phyloP scores from a whole-genome alignment of 2,113 vertebrate genomes.

The Neopipo cinnamomea region DNA sequence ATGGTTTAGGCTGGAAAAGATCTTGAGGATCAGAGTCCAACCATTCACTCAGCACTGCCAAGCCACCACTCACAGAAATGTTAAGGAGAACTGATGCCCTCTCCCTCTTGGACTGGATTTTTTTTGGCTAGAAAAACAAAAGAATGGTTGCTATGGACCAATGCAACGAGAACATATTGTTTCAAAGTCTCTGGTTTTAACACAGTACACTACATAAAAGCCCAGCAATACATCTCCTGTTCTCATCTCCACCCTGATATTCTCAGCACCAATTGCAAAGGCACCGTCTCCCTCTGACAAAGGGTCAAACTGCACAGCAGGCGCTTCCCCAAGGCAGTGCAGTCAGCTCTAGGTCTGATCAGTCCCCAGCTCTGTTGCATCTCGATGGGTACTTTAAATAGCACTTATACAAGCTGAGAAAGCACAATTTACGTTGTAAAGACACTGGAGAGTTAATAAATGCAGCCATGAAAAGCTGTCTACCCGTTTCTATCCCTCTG shows the following conservation, averaged over 20 bases:
- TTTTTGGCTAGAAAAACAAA: background rate
- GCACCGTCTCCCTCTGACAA: background rate
- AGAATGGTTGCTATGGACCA: background rate
- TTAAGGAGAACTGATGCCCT: background rate
- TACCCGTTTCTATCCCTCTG: background rate
- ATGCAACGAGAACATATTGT: background rate
- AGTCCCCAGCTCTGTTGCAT: background rate
- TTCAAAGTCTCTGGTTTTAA: background rate
- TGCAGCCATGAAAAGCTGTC: background rate
- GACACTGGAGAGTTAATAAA: background rate
- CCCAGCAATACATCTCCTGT: background rate
- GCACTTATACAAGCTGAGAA: background rate
- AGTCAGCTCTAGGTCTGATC: background rate
- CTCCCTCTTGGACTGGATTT: background rate
- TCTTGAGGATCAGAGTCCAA: background rate
- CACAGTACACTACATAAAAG: background rate
- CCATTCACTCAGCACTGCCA: background rate
- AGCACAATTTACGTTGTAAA: background rate
- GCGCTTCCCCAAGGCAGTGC: background rate
- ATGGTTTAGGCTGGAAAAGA: background rate
- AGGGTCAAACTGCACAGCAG: background rate
- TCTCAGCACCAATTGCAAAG: background rate
- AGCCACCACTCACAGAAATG: background rate
- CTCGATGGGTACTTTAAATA: background rate
- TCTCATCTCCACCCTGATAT: background rate